Evolutionary conservation across 92 coral and sea anemone genomes (phyloP), one percentile per base, ranked within the genome.

Genomic region (Scolanthus callimorphus): DNA sequence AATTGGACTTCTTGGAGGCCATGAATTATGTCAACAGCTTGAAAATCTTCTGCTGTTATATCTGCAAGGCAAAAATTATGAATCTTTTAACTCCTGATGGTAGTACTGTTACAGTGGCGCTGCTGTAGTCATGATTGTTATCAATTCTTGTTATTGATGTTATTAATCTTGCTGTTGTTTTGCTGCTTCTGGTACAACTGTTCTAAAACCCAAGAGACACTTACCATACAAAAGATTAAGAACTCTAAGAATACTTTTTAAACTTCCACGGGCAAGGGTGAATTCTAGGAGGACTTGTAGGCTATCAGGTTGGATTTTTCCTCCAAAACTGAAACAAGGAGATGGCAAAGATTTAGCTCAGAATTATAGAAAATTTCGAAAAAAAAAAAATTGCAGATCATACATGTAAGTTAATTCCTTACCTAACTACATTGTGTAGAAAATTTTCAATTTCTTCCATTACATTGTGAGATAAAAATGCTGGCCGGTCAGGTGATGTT

Each of bases 381-480:
- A n/a, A n/a, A n/a, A n/a, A n/a, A n/a, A n/a, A n/a, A n/a, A n/a
- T n/a, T n/a, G n/a, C n/a, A n/a, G n/a, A n/a, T n/a, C n/a, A n/a
- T n/a, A n/a, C n/a, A n/a, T n/a, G n/a, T n/a, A n/a, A n/a, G n/a
- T n/a, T n/a, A n/a, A 34, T 0, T 17, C 22, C 79, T 6, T 25
- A 88, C 98, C 94, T 77, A 21, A 90, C 98, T 27, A 92, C 56
- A 3, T 86, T 76, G 65, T 80, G 91, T 20, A 92, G 81, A 41
- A 92, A 92, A 55, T 82, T 80, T 69, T 92, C 98, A 66, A 92
- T 85, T 49, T 92, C 98, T 67, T 92, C 96, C 58, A 92, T 80
- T 57, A 92, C 98, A 85, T 79, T 88, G 24, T 84, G 76, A 23
- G 90, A 80, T n/a, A 92, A 61, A 57, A 82, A 89, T 0, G 78